These are phyloP conservation scores for Cataglyphis cursor DNA, from an alignment of 2,888 invertebrate species.

Conservation along the genomic window DNA sequence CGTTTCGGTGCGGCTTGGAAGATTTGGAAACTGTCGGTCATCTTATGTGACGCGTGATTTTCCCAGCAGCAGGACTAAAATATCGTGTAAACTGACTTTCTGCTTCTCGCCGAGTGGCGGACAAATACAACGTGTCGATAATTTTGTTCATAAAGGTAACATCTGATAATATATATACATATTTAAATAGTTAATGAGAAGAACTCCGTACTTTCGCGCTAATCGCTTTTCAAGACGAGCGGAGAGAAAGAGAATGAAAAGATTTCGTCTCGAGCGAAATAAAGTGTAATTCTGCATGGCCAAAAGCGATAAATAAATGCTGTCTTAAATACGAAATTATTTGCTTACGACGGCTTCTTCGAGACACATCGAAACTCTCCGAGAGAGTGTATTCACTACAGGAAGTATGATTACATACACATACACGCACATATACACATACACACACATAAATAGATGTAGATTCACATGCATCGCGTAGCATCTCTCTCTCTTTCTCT, in stretches of 20 bases:
- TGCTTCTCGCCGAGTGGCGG: neutral
- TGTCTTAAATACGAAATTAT: constrained; percentile 61
- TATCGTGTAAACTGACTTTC: neutral
- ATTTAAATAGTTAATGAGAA: constrained; percentile 15
- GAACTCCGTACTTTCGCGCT: constrained; percentile 61
- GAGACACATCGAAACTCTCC: constrained; percentile 83
- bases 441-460: constrained; percentile 52
- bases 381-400: constrained; percentile 58
- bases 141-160: constrained; percentile 25
- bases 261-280: constrained; percentile 26
- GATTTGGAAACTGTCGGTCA: neutral
- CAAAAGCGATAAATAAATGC: constrained; percentile 58
- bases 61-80: neutral
- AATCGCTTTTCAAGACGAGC: constrained; percentile 57
- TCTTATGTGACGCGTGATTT: neutral
- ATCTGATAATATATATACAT: constrained; percentile 29
- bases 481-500: constrained; percentile 1
- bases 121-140: constrained; percentile 28
- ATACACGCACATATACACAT: constrained; percentile 29
- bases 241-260: constrained; percentile 25
- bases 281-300: constrained; percentile 68
- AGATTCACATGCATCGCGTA: constrained; percentile 72
- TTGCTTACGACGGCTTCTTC: constrained; percentile 82
- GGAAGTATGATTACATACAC: constrained; percentile 28
- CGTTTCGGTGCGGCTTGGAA: constrained; percentile 6